Conservation (phyloP, 1,140 invertebrate species). For the Pissodes strobi region DNA sequence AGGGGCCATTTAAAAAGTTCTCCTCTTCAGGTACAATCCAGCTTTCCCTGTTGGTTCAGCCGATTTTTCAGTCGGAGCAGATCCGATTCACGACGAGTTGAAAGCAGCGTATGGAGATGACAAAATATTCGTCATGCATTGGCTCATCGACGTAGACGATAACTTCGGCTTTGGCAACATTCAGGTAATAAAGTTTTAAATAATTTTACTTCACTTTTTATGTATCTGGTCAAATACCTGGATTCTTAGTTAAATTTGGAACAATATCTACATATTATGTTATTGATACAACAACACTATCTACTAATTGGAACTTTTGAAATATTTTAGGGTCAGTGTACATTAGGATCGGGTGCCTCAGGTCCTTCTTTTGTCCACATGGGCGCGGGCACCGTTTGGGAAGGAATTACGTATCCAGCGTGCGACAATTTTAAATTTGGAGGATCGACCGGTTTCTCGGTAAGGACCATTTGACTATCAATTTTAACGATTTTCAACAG, state of each 20-base stretch:
- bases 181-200: constrained; percentile 19
- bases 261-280: too few species aligned
- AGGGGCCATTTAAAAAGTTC: too few species aligned
- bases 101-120: constrained; percentile 19
- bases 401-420: constrained; percentile 31
- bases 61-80: constrained; percentile 14
- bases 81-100: constrained; percentile 26
- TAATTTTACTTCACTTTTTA: too few species aligned
- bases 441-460: constrained; percentile 22
- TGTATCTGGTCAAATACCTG: too few species aligned
- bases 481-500: background rate
- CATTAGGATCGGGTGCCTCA: constrained; percentile 8
- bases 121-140: constrained; percentile 28
- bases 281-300: too few species aligned
- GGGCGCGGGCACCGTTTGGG: constrained; percentile 17
- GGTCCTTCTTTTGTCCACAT: constrained; percentile 32
- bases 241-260: too few species aligned
- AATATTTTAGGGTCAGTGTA: constrained; percentile 18
- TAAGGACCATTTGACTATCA: background rate
- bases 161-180: constrained; percentile 30
- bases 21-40: constrained; percentile 17
- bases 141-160: constrained; percentile 30
- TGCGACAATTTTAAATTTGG: constrained; percentile 33
- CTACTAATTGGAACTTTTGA: too few species aligned
- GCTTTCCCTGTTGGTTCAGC: constrained; percentile 3